Percentiles rank a stretch among this genome's conserved stretches.
phyloP scores from a whole-genome alignment of 2,113 vertebrate genomes.

The Loxodonta africana region DNA sequence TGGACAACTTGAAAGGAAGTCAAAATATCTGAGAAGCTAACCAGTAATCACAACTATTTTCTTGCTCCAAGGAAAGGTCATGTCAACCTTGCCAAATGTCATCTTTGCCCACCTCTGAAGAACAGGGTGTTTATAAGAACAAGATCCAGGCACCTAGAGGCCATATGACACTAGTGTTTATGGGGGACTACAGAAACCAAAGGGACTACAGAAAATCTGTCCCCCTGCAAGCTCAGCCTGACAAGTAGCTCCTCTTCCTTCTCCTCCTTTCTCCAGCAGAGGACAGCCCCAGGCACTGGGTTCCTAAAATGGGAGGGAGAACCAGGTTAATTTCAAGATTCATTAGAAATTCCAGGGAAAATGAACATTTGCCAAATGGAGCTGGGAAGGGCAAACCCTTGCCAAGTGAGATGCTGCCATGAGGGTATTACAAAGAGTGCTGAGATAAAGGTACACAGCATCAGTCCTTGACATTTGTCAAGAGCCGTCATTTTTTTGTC shows the following conservation, averaged over 20 bases:
- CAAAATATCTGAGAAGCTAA: not conserved
- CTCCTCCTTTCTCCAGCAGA: not conserved
- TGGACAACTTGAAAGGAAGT: not conserved
- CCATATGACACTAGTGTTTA: not conserved
- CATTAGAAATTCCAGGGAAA: slow-evolving; percentile 78
- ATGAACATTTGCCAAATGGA: slow-evolving; percentile 75
- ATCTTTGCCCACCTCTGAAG: not conserved
- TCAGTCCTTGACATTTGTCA: slow-evolving; percentile 73
- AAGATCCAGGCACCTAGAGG: not conserved
- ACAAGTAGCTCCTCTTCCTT: not conserved
- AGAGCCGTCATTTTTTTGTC: slow-evolving; percentile 54
- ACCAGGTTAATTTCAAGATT: slow-evolving; percentile 65
- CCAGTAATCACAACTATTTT: not conserved
- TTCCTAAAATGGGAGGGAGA: not conserved
- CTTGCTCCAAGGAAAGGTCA: not conserved
- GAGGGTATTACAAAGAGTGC: slow-evolving; percentile 74
- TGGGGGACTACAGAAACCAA: not conserved
- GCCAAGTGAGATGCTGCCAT: slow-evolving; percentile 70
- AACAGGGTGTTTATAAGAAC: not conserved
- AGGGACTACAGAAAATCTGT: not conserved
- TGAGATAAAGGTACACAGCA: slow-evolving; percentile 78
- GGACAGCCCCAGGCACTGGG: not conserved
- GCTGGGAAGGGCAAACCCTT: slow-evolving; percentile 68
- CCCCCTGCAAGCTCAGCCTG: not conserved
- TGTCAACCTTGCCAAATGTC: not conserved